A percentile compares a stretch with the other conserved stretches of the same genome.
These are phyloP conservation scores for Mola mola DNA, from an alignment of 2,113 vertebrate species.

Conservation along the genomic window DNA sequence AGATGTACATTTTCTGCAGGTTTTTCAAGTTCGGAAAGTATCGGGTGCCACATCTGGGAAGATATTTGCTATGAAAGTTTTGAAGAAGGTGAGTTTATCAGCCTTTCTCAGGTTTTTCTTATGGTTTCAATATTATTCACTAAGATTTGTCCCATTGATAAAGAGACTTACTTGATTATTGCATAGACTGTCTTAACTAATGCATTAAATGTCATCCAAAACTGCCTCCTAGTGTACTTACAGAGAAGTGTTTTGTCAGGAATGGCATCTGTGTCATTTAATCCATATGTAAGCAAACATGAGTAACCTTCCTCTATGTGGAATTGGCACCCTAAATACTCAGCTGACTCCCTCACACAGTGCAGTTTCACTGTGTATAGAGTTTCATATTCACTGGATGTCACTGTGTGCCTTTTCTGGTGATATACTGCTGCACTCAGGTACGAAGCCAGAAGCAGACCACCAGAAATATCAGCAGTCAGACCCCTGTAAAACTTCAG, in stretches of 20 bases:
- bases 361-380: constrained; percentile 5
- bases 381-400: constrained; percentile 18
- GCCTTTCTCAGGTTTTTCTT: too few species aligned
- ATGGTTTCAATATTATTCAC: too few species aligned
- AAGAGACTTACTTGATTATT: too few species aligned
- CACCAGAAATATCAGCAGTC: constrained; percentile 32
- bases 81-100: constrained; percentile 92
- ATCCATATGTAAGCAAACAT: too few species aligned
- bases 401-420: constrained; percentile 16
- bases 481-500: constrained; percentile 45
- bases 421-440: constrained; percentile 24
- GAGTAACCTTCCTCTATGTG: too few species aligned
- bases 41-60: constrained; percentile 92
- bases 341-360: background rate
- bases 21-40: constrained; percentile 98
- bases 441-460: constrained; percentile 27
- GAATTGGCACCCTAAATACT: too few species aligned
- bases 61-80: constrained; percentile 99
- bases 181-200: too few species aligned
- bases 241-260: background rate
- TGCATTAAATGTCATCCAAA: too few species aligned
- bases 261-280: too few species aligned
- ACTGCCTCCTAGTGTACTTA: constrained; percentile 3
- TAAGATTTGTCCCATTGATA: too few species aligned
- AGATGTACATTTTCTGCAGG: constrained; percentile 74